Evolutionary conservation across 1,140 invertebrate genomes (phyloP).

Genomic region (Drosophila pseudoananassae): DNA sequence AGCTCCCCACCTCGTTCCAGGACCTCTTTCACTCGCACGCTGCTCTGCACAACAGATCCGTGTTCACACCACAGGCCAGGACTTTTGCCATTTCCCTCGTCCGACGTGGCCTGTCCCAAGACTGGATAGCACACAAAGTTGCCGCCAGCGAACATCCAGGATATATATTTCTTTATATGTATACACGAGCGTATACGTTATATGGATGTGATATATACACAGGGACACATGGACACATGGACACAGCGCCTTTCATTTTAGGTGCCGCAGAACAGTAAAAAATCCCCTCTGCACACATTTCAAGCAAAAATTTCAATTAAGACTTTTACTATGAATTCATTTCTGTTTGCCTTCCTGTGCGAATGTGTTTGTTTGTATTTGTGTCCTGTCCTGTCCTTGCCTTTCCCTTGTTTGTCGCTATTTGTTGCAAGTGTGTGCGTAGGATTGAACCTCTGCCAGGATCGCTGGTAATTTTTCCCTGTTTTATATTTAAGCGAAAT

Average conservation of each 20-base stretch:
- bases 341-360: conserved; percentile 48
- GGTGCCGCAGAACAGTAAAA: conserved; percentile 57
- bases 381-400: conserved; percentile 17
- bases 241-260: conserved; percentile 70
- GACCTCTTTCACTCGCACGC: conserved; percentile 22
- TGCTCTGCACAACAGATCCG: conserved; percentile 38
- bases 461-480: conserved; percentile 54
- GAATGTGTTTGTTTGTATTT: conserved; percentile 13
- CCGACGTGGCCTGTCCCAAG: conserved; percentile 20
- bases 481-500: conserved; percentile 64
- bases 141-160: conserved; percentile 29
- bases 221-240: conserved; percentile 23
- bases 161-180: conserved; percentile 22
- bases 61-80: conserved; percentile 52
- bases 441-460: conserved; percentile 43
- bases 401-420: conserved; percentile 43
- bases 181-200: conserved; percentile 19
- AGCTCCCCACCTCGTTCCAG: conserved; percentile 30
- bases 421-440: conserved; percentile 35
- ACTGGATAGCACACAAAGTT: conserved; percentile 65
- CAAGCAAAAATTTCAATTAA: conserved; percentile 80
- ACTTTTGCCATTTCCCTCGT: conserved; percentile 60
- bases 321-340: conserved; percentile 79
- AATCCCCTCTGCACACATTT: conserved; percentile 70
- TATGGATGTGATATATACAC: conserved; percentile 52